phyloP scores from a whole-genome alignment of 2,888 invertebrate genomes.

The Hydrotaea cyrtoneurina region DNA sequence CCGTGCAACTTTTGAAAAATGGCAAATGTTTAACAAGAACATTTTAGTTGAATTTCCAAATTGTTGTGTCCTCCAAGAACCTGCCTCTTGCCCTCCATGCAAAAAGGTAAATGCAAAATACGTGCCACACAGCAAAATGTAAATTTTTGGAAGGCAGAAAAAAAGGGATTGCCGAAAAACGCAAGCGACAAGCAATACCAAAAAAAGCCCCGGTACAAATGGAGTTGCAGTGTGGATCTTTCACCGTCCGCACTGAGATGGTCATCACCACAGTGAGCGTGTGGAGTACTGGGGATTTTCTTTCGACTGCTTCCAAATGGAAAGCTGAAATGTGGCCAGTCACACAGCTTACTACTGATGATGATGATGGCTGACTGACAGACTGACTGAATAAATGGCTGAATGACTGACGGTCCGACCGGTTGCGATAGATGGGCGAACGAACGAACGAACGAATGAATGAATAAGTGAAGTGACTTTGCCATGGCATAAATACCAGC shows the following conservation, averaged over 20 bases:
- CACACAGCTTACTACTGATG: conserved; percentile 55
- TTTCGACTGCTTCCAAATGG: neutral
- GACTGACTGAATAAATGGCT: neutral
- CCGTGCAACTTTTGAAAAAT: conserved; percentile 9
- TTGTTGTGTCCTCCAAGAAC: conserved; percentile 20
- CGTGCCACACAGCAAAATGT: conserved; percentile 45
- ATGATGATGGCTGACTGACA: conserved; percentile 41
- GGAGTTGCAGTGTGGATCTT: neutral
- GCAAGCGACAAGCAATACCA: neutral
- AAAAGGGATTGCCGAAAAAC: conserved; percentile 33
- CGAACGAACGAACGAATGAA: conserved; percentile 13
- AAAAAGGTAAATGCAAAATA: conserved; percentile 52
- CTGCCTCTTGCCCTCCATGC: neutral
- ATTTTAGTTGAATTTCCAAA: conserved; percentile 37
- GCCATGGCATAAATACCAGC: conserved; percentile 26
- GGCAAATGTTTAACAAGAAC: conserved; percentile 53
- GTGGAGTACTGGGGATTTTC: neutral
- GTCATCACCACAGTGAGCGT: neutral
- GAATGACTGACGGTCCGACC: neutral
- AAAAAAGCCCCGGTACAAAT: conserved; percentile 10
- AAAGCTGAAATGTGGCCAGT: conserved; percentile 57
- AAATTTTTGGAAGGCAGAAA: conserved; percentile 26
- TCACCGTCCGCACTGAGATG: neutral
- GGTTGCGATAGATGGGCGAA: neutral
- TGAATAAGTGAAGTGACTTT: conserved; percentile 55